Conservation (phyloP, 2,113 vertebrate genomes). For the Labeo catla region DNA sequence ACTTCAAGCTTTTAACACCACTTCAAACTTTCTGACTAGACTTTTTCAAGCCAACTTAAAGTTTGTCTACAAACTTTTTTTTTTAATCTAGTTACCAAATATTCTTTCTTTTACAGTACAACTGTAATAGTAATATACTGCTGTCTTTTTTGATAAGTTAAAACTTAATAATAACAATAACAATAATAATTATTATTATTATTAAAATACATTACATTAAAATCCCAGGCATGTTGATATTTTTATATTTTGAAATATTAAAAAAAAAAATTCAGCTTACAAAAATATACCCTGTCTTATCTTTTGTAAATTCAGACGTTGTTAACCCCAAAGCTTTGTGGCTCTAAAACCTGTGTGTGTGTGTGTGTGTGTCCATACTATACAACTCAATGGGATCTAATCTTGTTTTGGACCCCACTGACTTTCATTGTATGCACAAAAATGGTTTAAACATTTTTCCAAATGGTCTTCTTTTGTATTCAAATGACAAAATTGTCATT, state of each 20-base stretch:
- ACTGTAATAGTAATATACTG: not conserved
- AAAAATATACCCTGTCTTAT: not conserved
- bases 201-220: not conserved
- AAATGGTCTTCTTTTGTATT: not conserved
- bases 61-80: no score
- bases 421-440: not conserved
- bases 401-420: not conserved
- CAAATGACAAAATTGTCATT: not conserved
- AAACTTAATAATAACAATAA: not conserved
- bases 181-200: not conserved
- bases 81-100: not conserved
- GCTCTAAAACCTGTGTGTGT: not conserved
- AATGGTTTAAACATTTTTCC: not conserved
- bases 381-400: not conserved
- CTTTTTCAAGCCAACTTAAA: no score
- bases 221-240: no score
- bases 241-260: no score
- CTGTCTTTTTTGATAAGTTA: not conserved
- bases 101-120: not conserved
- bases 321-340: no score
- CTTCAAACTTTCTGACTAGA: no score
- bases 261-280: no score
- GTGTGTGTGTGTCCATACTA: not conserved
- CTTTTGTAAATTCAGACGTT: not conserved
- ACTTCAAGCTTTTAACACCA: no score